Evolutionary conservation across 2,888 invertebrate species (phyloP), one percentile per base, ranked within the genome.

Genomic region (Troides helena): DNA sequence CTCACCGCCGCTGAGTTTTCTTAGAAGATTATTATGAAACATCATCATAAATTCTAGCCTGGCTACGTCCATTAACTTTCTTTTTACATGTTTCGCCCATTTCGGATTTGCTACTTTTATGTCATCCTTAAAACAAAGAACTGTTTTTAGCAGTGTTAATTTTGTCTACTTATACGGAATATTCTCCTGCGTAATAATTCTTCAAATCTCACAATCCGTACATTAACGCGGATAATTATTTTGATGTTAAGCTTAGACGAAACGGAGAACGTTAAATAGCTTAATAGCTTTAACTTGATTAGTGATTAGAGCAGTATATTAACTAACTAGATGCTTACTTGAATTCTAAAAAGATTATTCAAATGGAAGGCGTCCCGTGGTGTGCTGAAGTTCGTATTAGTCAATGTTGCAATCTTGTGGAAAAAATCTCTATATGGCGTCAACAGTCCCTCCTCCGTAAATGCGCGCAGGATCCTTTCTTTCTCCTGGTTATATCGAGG

Each of bases 1-100:
- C 80, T 84, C 81, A 90, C 94, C 94, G 60, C 94, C 94, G 70
- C 94, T 94, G 0, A 94, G 86, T 81, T 87, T 92, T 74, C 87
- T 85, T 68, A 93, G 81, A 60, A 87, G 78, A 64, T 86, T 89
- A 73, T 91, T 93, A 72, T 92, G 92, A 75, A 91, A 93, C 86
- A 93, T 92, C 83, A 94, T 90, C 12, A 93, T 89, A 72, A 94
- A 94, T 73, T 94, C 93, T 71, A 94, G 74, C 70, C 89, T 81
- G 0, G 93, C 93, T 7, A 92, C 84, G 53, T 93, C 90, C 81
- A 86, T 85, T n/a, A 94, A 82, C 85, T 88, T 88, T 80, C 94
- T 92, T 68, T 93, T 85, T 2, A 94, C 90, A 60, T 91, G 90
- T 72, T 88, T 87, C 3, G 93, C 91, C 94, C 94, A 94, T 78